phyloP scores from a whole-genome alignment of 2,797 vertebrate species.

The Carduelis carduelis region DNA sequence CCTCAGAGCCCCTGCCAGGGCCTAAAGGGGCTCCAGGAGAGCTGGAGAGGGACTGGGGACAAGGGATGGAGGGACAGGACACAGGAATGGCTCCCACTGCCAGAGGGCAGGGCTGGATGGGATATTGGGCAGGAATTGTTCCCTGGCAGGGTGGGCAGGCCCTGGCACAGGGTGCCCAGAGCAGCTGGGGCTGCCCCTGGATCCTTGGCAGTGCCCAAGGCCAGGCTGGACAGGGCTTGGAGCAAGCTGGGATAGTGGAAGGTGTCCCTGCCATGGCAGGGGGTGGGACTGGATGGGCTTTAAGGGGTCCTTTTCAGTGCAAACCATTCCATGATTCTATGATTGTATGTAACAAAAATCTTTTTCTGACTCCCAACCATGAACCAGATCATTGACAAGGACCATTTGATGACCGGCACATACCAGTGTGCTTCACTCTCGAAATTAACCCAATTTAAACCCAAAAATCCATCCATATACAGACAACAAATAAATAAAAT shows the following conservation, averaged over 20 bases:
- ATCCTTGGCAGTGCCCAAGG: neutral
- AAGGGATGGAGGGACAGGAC: neutral
- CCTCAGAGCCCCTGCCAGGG: rapidly evolving
- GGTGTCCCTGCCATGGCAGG: neutral
- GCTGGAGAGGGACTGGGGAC: neutral
- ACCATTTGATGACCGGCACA: neutral
- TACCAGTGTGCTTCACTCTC: neutral
- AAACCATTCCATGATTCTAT: neutral
- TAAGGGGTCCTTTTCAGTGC: neutral
- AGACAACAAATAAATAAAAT: neutral
- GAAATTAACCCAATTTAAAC: neutral
- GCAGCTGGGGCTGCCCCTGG: neutral
- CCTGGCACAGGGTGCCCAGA: neutral
- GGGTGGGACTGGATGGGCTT: rapidly evolving
- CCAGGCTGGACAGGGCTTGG: rapidly evolving
- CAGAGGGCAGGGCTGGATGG: neutral
- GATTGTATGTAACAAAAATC: neutral
- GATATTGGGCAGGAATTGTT: neutral
- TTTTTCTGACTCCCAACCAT: neutral
- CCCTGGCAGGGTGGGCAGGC: rapidly evolving
- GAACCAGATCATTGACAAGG: neutral
- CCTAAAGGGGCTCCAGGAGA: neutral
- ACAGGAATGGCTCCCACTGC: neutral
- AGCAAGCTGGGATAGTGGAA: rapidly evolving
- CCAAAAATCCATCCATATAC: neutral